Evolutionary conservation across 2,888 invertebrate genomes (phyloP).

Genomic region (Minunthozetes semirufus): DNA sequence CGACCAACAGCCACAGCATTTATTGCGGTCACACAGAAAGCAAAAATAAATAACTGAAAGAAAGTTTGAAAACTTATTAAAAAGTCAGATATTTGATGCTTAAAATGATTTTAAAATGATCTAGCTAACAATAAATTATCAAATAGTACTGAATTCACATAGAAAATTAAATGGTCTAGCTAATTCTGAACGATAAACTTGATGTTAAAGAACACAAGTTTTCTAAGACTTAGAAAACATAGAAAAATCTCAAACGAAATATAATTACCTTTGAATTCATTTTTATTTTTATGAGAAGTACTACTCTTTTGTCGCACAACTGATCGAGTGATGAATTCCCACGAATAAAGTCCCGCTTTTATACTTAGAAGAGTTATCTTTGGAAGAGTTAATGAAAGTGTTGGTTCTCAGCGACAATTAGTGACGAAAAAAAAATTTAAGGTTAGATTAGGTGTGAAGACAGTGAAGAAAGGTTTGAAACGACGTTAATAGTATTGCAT

Average conservation of each 20-base stretch:
- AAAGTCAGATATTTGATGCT: too few relatives aligned
- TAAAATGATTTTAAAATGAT: too few relatives aligned
- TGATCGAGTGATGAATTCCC: background rate
- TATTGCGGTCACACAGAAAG: background rate
- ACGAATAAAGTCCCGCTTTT: background rate
- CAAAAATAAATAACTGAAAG: background rate
- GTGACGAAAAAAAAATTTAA: background rate
- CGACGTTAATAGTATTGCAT: background rate
- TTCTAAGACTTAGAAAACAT: background rate
- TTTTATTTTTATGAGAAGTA: background rate
- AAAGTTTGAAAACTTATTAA: too few relatives aligned
- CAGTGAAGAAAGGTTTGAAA: background rate
- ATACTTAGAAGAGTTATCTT: background rate
- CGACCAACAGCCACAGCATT: background rate
- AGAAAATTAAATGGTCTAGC: too few relatives aligned
- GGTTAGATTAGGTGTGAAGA: background rate
- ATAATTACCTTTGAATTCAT: constrained; percentile 6
- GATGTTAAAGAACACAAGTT: background rate
- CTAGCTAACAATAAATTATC: too few relatives aligned
- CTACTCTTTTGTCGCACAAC: background rate
- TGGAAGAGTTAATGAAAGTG: background rate
- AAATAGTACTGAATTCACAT: too few relatives aligned
- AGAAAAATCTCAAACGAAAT: background rate
- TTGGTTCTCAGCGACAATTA: background rate
- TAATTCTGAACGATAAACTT: too few relatives aligned